phyloP scores from a whole-genome alignment of 2,888 invertebrate genomes.

The Lasioglossum malachurum region DNA sequence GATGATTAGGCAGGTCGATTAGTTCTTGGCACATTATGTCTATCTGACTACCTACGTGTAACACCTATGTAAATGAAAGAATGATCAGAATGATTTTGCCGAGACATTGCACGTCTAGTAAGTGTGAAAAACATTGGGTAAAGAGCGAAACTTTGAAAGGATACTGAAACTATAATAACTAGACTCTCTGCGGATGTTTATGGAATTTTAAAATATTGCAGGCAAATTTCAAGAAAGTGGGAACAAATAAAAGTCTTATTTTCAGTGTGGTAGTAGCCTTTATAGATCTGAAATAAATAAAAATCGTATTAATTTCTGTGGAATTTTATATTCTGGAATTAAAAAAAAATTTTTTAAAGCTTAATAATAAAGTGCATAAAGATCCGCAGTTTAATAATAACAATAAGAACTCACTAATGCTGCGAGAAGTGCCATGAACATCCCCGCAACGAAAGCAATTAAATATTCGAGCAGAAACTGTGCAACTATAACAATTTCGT shows the following conservation, averaged over 20 bases:
- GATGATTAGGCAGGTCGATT: background rate
- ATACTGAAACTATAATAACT: background rate
- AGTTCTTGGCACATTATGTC: background rate
- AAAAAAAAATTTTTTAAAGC: no score
- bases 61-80: background rate
- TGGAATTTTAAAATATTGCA: no score
- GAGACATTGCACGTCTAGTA: background rate
- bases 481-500: background rate
- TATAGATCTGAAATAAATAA: no score
- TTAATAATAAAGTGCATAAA: no score
- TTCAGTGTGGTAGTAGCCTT: no score
- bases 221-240: no score
- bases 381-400: no score
- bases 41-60: background rate
- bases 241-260: no score
- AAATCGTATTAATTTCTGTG: no score
- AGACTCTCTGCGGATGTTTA: no score
- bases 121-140: background rate
- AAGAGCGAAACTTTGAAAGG: background rate
- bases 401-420: slow-evolving; percentile 3
- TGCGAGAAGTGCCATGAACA: background rate
- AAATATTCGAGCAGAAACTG: background rate
- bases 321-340: no score
- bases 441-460: background rate
- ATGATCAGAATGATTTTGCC: background rate